Conservation (phyloP, 1,140 invertebrate genomes). For the Catajapyx aquilonaris region DNA sequence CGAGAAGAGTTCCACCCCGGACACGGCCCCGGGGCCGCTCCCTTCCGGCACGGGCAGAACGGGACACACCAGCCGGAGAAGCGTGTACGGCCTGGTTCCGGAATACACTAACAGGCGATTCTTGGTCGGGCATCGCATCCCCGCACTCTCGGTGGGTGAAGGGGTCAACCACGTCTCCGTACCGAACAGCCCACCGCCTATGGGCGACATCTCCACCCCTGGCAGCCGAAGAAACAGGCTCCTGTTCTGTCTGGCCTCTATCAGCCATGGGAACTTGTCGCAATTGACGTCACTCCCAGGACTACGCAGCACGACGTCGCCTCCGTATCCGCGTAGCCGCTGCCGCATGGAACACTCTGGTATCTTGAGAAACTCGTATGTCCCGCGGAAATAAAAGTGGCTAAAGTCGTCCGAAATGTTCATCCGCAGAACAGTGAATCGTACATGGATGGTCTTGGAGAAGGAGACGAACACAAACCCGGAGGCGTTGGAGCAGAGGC, state of each 20-base stretch:
- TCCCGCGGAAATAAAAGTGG: constrained; percentile 39
- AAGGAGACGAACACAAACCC: constrained; percentile 14
- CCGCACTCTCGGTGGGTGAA: constrained; percentile 19
- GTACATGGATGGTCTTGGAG: constrained; percentile 22
- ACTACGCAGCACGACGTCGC: constrained; percentile 25
- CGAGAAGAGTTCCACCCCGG: not conserved
- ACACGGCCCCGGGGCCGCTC: not conserved
- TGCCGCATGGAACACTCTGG: constrained; percentile 39
- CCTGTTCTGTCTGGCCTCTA: constrained; percentile 46
- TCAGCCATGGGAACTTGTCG: constrained; percentile 46
- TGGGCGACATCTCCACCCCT: not conserved
- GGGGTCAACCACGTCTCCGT: not conserved
- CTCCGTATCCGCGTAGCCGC: constrained; percentile 35
- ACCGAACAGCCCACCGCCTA: not conserved
- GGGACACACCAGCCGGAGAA: not conserved
- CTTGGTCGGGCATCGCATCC: constrained; percentile 31
- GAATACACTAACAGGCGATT: constrained; percentile 39
- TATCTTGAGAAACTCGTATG: constrained; percentile 38
- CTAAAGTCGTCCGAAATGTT: constrained; percentile 45
- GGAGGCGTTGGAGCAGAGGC: constrained; percentile 43
- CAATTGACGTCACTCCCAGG: constrained; percentile 43
- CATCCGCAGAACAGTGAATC: constrained; percentile 35
- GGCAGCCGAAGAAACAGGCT: constrained; percentile 42
- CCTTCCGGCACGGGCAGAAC: constrained; percentile 1
- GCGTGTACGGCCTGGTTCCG: constrained; percentile 20